Conservation (phyloP, 2,113 vertebrate species). For the Bambusicola thoracicus region DNA sequence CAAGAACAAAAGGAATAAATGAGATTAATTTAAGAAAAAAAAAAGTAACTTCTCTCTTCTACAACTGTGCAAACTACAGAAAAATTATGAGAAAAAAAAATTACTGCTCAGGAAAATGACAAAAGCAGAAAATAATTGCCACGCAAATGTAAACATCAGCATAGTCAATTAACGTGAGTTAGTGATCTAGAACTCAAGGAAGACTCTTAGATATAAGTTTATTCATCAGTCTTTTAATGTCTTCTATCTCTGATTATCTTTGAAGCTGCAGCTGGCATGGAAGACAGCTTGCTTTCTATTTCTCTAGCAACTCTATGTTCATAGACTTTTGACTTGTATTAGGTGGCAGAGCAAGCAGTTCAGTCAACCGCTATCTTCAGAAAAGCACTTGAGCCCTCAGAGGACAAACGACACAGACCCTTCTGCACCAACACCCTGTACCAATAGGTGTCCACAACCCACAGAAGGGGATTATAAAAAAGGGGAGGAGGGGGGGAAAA, state of each 20-base stretch:
- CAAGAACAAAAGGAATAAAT: background rate
- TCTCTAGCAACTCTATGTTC: background rate
- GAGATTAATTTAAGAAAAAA: background rate
- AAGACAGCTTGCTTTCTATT: background rate
- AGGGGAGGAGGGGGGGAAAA: too few relatives aligned
- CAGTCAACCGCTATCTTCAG: background rate
- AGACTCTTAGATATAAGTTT: background rate
- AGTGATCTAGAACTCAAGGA: background rate
- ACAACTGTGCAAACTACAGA: background rate
- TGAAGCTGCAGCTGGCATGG: background rate
- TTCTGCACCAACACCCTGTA: background rate
- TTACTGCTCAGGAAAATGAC: background rate
- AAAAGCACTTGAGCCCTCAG: background rate
- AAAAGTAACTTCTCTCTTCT: background rate
- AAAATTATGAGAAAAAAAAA: background rate
- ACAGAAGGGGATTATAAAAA: too few relatives aligned
- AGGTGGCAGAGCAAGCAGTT: background rate
- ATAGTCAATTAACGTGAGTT: background rate
- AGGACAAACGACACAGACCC: background rate
- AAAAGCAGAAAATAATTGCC: background rate
- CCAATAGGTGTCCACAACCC: background rate
- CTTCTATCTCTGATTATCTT: background rate
- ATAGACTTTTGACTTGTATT: background rate
- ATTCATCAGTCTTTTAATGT: background rate
- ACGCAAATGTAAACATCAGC: background rate